Percentiles rank a stretch among this genome's conserved stretches.
Evolutionary conservation across 2,113 vertebrate species (phyloP).

Genomic region (Chaetodon trifascialis): DNA sequence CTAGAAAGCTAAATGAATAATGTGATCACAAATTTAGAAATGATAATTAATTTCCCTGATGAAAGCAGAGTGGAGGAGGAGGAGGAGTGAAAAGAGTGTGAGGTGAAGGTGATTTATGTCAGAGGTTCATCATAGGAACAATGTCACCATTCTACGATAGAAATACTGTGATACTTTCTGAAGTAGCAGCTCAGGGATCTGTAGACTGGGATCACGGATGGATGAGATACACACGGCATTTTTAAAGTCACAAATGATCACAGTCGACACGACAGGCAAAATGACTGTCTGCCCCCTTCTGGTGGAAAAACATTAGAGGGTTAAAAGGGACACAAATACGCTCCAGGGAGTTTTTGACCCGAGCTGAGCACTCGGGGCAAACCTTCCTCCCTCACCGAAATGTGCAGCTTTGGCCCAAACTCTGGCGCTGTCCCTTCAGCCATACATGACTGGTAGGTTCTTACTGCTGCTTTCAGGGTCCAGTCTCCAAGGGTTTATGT

Average conservation of each 20-base stretch:
- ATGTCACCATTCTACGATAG: background rate
- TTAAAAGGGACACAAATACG: background rate
- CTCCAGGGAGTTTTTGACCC: background rate
- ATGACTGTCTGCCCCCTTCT: conserved; percentile 19
- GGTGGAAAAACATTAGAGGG: background rate
- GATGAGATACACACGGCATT: too few relatives aligned
- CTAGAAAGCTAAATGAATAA: conserved; percentile 34
- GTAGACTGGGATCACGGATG: too few relatives aligned
- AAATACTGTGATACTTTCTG: too few relatives aligned
- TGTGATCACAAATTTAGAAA: conserved; percentile 58
- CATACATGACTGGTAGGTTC: too few relatives aligned
- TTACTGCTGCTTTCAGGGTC: background rate
- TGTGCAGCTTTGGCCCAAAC: too few relatives aligned
- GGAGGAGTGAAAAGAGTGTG: background rate
- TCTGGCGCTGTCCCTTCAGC: background rate
- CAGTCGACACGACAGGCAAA: background rate
- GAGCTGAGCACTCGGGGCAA: background rate
- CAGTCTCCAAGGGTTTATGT: too few relatives aligned
- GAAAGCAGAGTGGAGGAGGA: conserved; percentile 27
- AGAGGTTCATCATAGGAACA: background rate
- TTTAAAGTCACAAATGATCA: background rate
- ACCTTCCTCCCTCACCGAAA: background rate
- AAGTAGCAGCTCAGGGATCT: too few relatives aligned
- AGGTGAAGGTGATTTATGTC: conserved; percentile 19
- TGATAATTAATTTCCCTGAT: conserved; percentile 37